Base-by-base conservation (phyloP, 2,888 invertebrate species). In the Epsilonema sp. region DNA sequence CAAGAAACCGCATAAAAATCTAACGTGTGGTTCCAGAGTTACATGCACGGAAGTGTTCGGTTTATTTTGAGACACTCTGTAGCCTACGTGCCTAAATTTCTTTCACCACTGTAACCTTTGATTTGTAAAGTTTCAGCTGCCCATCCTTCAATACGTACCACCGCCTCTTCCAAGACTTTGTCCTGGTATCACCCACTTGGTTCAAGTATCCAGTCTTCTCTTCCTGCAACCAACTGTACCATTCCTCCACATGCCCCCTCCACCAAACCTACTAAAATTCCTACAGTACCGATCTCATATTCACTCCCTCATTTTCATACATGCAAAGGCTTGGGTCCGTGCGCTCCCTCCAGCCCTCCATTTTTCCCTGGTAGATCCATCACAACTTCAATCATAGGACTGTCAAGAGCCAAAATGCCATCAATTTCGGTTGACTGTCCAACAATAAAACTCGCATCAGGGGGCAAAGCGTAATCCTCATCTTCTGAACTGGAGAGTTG, bases 81-180 rank as follows among this genome's bases (percentile, higher is more conserved):
- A n/a, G n/a, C n/a, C n/a, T n/a, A n/a, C n/a, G n/a, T n/a, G n/a
- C n/a, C n/a, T n/a, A n/a, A n/a, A n/a, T n/a, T n/a, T n/a, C n/a
- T n/a, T n/a, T n/a, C n/a, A n/a, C n/a, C n/a, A n/a, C n/a, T n/a
- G 59, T 52, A 56, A 74, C 74, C 66, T 87, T 87, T 43, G 83
- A 83, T 69, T 89, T 90, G 80, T 90, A 92, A 65, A 92, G 90
- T 1, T 80, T 82, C 2, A 94, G 73, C 0, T 80, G 78, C 38
- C 89, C 89, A 67, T 89, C 86, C 65, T 84, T 85, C 16, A 94
- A 72, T 2, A 90, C 85, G 63, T 92, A 92, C 83, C 87, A 94
- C 59, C 90, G 74, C 62, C 89, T 82, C 58, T 87, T 75, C 89
- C 92, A 89, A 0, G 89, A 90, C 71, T 90, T 92, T 23, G 92